These are phyloP conservation scores for Elgonia sp. DNA, from an alignment of 2,888 invertebrate genomes.

Conservation along the genomic window DNA sequence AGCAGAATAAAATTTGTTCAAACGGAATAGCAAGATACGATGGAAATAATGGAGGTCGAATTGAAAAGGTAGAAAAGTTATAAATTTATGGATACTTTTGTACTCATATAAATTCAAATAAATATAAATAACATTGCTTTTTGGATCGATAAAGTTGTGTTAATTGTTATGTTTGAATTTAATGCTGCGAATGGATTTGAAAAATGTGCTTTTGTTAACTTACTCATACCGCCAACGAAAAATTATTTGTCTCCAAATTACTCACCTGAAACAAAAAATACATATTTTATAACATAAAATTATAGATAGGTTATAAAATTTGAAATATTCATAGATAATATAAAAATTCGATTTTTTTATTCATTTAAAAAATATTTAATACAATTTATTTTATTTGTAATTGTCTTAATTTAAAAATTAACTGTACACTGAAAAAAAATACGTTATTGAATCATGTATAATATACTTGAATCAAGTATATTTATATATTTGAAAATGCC, in stretches of 20 bases:
- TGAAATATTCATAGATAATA: not conserved
- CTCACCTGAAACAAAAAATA: constrained; percentile 51
- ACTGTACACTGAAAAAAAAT: no score
- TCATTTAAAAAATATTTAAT: no score
- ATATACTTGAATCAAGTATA: no score
- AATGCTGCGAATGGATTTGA: not conserved
- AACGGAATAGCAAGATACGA: constrained; percentile 18
- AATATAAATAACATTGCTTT: constrained; percentile 24
- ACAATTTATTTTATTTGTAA: no score
- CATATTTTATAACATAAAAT: not conserved
- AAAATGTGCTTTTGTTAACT: constrained; percentile 12
- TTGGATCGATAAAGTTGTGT: constrained; percentile 24
- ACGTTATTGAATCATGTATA: no score
- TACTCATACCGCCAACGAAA: not conserved
- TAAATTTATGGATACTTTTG: constrained; percentile 37
- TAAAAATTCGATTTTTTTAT: no score
- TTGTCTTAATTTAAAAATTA: no score
- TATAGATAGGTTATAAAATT: no score
- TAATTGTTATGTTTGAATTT: constrained; percentile 24
- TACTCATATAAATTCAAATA: not conserved
- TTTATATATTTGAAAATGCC: no score
- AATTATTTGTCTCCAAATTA: not conserved
- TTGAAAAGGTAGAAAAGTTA: constrained; percentile 38
- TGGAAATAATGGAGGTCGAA: constrained; percentile 30
- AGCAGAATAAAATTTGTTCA: constrained; percentile 40